Base-by-base conservation (phyloP, 2,113 vertebrate genomes). In the Thalassoma bifasciatum region DNA sequence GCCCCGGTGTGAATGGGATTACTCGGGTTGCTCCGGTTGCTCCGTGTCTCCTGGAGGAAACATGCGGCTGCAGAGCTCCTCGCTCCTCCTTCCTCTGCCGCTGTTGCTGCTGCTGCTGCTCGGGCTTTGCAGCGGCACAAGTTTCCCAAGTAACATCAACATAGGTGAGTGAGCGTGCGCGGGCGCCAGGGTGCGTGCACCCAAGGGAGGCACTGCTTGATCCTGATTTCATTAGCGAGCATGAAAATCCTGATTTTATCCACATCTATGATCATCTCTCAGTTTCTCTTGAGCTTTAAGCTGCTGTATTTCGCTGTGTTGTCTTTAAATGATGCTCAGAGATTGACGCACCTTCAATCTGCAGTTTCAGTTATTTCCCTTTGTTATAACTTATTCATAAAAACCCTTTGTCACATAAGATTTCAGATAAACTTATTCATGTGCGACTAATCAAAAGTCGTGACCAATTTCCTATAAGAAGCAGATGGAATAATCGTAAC, bases 81-180 rank as follows among this genome's bases (percentile, higher is more conserved):
- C 37, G 10, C 38, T 56, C 10, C 21, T 71, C 62, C 40, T 53
- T 14, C 93, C 95, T 88, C 92, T 96, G 89, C 93, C 95, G 91
- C 94, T 94, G 90, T 90, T 94, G 61, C 62, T 78, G 37, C 93
- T 94, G 61, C 62, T 78, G 37, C 93, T 96, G 91, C 92, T 95
- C 92, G 95, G 95, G 88, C 92, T 95, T 89, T 96, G 96, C 92
- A 93, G 95, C 91, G 94, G 95, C 90, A 95, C 96, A 93, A 98
- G 96, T 97, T 98, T 99, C 92, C 96, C 97, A 95, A 97, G 95
- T 95, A 97, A 97, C 86, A 98, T 99, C 93, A 95, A 97, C 93
- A 98, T 99, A 89, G 97, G 97, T 99, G 94, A 97, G 96, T 95
- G 86, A 97, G 96, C 95, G 86, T 13, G 36, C 8, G 13, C 19